phyloP scores from a whole-genome alignment of 2,797 vertebrate genomes.

The Pipistrellus pipistrellus region DNA sequence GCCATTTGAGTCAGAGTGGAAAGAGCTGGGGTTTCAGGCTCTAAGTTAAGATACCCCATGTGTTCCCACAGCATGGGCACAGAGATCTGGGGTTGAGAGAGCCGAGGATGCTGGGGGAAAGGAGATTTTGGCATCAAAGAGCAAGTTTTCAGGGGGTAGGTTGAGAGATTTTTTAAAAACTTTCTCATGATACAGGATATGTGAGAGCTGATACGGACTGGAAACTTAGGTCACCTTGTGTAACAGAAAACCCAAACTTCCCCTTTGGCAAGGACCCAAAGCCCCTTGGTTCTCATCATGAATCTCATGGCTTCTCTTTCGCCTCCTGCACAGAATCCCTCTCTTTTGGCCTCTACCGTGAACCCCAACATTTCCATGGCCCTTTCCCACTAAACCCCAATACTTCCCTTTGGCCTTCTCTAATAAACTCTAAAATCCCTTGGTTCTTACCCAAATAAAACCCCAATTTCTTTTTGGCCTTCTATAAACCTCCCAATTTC shows the following conservation, averaged over 20 bases:
- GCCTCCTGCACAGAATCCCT: neutral
- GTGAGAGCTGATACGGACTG: neutral
- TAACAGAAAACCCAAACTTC: conserved; percentile 21
- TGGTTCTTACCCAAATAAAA: neutral
- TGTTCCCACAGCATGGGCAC: neutral
- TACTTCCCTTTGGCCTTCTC: neutral
- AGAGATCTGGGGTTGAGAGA: rapidly evolving
- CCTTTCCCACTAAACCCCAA: neutral
- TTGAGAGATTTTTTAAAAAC: neutral
- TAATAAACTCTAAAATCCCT: neutral
- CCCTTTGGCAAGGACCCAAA: neutral
- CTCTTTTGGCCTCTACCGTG: neutral
- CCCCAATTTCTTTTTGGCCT: neutral
- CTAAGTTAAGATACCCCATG: neutral
- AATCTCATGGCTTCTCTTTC: neutral
- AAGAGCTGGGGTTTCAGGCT: neutral
- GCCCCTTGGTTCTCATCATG: neutral
- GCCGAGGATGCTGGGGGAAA: neutral
- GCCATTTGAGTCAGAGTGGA: neutral
- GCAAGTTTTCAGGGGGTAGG: neutral
- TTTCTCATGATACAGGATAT: neutral
- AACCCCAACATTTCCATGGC: neutral
- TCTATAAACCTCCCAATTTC: neutral
- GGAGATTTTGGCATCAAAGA: neutral
- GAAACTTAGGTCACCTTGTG: neutral